Evolutionary conservation across 2,113 vertebrate species (phyloP), one percentile per base, ranked within the genome.

Genomic region (Stictonetta naevosa): DNA sequence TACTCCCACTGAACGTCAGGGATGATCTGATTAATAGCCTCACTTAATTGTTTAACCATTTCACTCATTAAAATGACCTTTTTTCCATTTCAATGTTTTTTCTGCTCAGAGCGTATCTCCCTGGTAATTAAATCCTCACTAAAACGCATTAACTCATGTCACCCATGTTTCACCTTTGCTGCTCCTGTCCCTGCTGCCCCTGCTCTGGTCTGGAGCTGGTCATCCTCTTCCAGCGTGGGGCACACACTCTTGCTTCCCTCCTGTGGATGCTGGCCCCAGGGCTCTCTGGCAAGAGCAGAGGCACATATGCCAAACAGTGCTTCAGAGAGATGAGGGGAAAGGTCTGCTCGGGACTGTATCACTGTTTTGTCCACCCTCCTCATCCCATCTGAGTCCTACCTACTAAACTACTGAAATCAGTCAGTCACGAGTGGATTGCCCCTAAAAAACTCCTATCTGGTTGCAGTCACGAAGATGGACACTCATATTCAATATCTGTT

Each of bases 231-330:
- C 11, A 22, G 31, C 31, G 34, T 28, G 38, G 55, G 50, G 11
- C 28, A 69, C 23, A 31, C 3, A 21, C 4, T 52, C 3, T 38
- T 0, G 0, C 7, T 29, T 69, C 7, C 8, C 14, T 62, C 60
- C 34, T 62, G 34, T 17, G 10, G 34, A 10, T 21, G 23, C 19
- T 62, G 58, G 2, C 4, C 16, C 44, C n/a, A 13, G 52, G 16
- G 10, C 10, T 59, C 11, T 2, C 56, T 36, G 25, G 14, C 29
- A 87, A 58, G 14, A 58, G 6, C 26, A 58, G 0, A 0, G 48
- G 10, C 18, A 53, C n/a, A 55, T 91, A 55, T 81, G 21, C 10
- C 50, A 25, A 9, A 33, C 68, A 44, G 31, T 19, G 25, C 55
- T 34, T 17, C 29, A 34, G 60, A 64, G 14, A 81, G 11, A 6